Percentiles rank a stretch among this genome's conserved stretches.
These are phyloP conservation scores for Platysternon megacephalum DNA, from an alignment of 2,113 vertebrate genomes.

Conservation along the genomic window DNA sequence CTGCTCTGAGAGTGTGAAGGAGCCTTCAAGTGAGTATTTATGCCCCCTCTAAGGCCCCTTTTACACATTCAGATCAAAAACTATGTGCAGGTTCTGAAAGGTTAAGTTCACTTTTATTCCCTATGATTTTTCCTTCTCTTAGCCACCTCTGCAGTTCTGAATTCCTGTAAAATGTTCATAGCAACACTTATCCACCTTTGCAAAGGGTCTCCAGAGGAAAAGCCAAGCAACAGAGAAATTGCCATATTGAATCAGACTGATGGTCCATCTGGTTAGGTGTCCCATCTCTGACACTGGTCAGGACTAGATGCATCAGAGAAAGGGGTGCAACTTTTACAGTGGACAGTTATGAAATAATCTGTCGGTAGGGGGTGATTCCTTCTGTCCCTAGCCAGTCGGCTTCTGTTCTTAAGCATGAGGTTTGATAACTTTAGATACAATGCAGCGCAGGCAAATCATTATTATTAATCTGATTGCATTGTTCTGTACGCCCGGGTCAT, in stretches of 20 bases:
- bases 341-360: neutral
- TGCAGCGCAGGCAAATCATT: neutral
- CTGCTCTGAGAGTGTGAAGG: rapidly evolving
- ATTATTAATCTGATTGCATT: neutral
- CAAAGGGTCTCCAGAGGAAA: neutral
- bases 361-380: neutral
- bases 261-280: neutral
- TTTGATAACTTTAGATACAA: neutral
- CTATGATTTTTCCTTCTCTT: neutral
- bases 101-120: neutral
- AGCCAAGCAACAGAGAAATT: neutral
- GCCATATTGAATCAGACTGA: neutral
- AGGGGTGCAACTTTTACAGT: neutral
- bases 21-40: neutral
- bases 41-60: neutral
- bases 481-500: neutral
- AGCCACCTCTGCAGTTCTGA: rapidly evolving
- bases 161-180: neutral
- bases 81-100: neutral
- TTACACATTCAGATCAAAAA: neutral
- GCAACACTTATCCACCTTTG: rapidly evolving
- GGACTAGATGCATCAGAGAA: rapidly evolving
- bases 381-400: neutral
- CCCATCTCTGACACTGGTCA: neutral
- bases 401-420: rapidly evolving